Evolutionary conservation across 1,140 invertebrate genomes (phyloP).

Genomic region (Trypoxylus dichotomus): DNA sequence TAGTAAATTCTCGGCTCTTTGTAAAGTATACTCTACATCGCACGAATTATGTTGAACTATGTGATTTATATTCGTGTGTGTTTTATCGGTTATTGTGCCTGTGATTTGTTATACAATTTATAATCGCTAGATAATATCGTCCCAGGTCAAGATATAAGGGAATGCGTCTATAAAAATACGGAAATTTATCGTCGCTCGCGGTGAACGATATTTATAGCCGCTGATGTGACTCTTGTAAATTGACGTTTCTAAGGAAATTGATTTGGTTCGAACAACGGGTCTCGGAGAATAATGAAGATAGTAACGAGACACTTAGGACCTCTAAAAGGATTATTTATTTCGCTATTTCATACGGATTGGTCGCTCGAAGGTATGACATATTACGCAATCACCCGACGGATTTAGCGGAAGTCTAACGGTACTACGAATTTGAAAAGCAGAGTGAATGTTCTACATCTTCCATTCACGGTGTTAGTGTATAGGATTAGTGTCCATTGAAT

Average conservation of each 20-base stretch:
- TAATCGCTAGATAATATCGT: background rate
- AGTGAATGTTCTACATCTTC: background rate
- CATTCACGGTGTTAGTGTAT: background rate
- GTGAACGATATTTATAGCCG: background rate
- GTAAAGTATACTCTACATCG: background rate
- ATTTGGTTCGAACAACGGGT: constrained; percentile 11
- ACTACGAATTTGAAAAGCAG: background rate
- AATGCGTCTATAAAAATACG: background rate
- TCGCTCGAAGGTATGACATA: background rate
- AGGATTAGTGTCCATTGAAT: no score
- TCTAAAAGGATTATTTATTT: constrained; percentile 20
- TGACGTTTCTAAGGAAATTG: constrained; percentile 19
- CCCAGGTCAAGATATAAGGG: background rate
- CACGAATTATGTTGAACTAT: background rate
- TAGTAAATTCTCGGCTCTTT: background rate
- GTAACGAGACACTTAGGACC: background rate
- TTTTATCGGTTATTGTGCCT: background rate
- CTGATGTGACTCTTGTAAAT: background rate
- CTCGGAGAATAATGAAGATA: background rate
- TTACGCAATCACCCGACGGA: background rate
- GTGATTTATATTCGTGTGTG: background rate
- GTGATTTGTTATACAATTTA: background rate
- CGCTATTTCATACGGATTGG: background rate
- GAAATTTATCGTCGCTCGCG: background rate
- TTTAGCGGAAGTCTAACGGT: background rate